Base-by-base conservation (phyloP, 2,797 vertebrate species). In the Tokudaia muenninki region DNA sequence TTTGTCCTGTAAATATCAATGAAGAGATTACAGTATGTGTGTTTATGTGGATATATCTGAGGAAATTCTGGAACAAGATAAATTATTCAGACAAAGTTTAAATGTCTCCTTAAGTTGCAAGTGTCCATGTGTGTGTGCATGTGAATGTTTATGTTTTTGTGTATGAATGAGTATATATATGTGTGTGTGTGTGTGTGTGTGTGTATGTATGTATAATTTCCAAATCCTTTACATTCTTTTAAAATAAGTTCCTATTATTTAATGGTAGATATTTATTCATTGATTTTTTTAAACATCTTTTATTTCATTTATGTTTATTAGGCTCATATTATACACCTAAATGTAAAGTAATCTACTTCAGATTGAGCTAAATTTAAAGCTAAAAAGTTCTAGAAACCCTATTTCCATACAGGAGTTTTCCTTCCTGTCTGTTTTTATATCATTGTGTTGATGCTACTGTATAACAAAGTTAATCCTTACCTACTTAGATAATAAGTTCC, bases 1-100 rank as follows among this genome's bases (percentile, higher is more conserved):
- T 47, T 75, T 24, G 19, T 29, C 2, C 6, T 72, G 13, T 41
- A 83, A 47, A 13, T 14, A 47, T 13, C 16, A 67, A 6, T 17
- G 3, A 24, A 5, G 9, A n/a, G 1, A 11, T 10, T 41, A 10
- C 12, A 0, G 0, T 13, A 13, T 4, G 1, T 89, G 2, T 26
- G 16, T 11, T 61, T 44, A 1, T 59, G 1, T 16, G 6, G 8
- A 7, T 17, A 2, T 1, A 3, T 2, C 17, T 17, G 8, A 16
- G 22, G 37, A 6, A 63, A 37, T 47, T 57, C 1, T 10, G 7
- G 16, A 12, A 47, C n/a, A 6, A 81, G 29, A 10, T 29, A 77
- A 26, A 8, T 24, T 16, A n/a, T 1, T 26, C 10, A 52, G 3
- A n/a, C 3, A 84, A 90, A 57, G 8, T 61, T 52, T 70, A 14